Percentiles rank a stretch among this genome's conserved stretches.
Evolutionary conservation across 2,797 vertebrate genomes (phyloP).

Genomic region (Microhierax caerulescens): DNA sequence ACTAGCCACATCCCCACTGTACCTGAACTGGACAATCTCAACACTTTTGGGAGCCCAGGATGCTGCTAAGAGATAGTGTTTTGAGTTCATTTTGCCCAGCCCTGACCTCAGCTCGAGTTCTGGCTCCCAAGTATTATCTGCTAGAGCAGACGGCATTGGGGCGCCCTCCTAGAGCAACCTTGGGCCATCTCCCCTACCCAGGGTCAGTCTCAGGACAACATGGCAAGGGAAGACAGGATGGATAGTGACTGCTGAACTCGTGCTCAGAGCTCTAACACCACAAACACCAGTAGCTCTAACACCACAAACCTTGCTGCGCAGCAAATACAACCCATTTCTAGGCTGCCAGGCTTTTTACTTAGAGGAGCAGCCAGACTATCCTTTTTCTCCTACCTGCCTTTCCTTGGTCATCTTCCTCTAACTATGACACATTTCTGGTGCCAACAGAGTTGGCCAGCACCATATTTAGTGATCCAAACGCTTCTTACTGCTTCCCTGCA

Average conservation of each 20-base stretch:
- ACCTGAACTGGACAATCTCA: not conserved
- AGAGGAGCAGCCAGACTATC: not conserved
- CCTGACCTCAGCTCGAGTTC: not conserved
- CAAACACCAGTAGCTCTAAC: not conserved
- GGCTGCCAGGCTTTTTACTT: not conserved
- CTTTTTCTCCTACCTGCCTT: not conserved
- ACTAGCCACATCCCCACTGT: not conserved
- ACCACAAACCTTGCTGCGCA: not conserved
- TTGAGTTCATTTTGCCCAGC: not conserved
- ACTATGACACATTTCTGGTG: not conserved
- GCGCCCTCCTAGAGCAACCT: not conserved
- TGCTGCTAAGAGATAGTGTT: not conserved
- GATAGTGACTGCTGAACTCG: not conserved
- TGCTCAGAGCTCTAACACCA: not conserved
- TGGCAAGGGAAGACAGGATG: not conserved
- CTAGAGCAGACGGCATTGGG: not conserved
- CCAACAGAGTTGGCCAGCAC: not conserved
- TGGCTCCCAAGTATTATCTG: not conserved
- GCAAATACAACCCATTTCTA: not conserved
- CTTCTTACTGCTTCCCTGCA: not conserved
- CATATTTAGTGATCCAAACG: not conserved
- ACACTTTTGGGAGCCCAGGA: not conserved
- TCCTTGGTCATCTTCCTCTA: not conserved
- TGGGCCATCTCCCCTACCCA: not conserved
- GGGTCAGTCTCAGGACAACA: not conserved